phyloP scores from a whole-genome alignment of 2,888 invertebrate species.

The Craniophora ligustri region DNA sequence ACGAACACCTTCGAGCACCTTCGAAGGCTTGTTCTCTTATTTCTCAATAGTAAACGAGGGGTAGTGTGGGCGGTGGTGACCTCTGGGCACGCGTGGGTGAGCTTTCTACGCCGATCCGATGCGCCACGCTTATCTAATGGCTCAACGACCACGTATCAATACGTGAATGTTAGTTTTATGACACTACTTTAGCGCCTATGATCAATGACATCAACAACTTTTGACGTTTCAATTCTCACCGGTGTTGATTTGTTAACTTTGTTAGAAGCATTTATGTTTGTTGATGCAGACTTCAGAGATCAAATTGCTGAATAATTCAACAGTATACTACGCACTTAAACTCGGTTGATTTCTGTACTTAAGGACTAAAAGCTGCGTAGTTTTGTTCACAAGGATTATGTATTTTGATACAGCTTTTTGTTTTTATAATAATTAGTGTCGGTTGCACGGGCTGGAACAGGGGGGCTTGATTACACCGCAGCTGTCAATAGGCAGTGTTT shows the following conservation, averaged over 20 bases:
- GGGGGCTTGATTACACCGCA: slow-evolving; percentile 66
- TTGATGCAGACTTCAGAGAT: slow-evolving; percentile 34
- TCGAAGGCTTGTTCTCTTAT: slow-evolving; percentile 59
- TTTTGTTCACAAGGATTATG: slow-evolving; percentile 13
- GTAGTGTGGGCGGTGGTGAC: slow-evolving; percentile 79
- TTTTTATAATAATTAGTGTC: slow-evolving; percentile 45
- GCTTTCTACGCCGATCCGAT: slow-evolving; percentile 75
- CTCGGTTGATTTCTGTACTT: slow-evolving; percentile 14
- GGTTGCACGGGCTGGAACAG: slow-evolving; percentile 44
- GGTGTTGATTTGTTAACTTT: slow-evolving; percentile 18
- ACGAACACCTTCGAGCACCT: slow-evolving; percentile 63
- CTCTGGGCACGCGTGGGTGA: slow-evolving; percentile 82
- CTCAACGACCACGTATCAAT: slow-evolving; percentile 53
- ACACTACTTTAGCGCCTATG: slow-evolving; percentile 42
- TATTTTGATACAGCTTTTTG: slow-evolving; percentile 21
- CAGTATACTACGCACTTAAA: slow-evolving; percentile 31
- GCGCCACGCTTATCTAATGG: slow-evolving; percentile 63
- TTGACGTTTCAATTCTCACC: slow-evolving; percentile 30
- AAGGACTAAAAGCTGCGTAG: slow-evolving; percentile 3
- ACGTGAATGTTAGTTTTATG: slow-evolving; percentile 46
- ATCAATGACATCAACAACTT: slow-evolving; percentile 31
- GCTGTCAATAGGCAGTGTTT: slow-evolving; percentile 70
- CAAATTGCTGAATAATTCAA: slow-evolving; percentile 48
- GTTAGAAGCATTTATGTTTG: slow-evolving; percentile 19
- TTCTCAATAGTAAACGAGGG: slow-evolving; percentile 70